Base-by-base conservation (phyloP, 2,797 vertebrate genomes). In the Sebastes trivittatus region DNA sequence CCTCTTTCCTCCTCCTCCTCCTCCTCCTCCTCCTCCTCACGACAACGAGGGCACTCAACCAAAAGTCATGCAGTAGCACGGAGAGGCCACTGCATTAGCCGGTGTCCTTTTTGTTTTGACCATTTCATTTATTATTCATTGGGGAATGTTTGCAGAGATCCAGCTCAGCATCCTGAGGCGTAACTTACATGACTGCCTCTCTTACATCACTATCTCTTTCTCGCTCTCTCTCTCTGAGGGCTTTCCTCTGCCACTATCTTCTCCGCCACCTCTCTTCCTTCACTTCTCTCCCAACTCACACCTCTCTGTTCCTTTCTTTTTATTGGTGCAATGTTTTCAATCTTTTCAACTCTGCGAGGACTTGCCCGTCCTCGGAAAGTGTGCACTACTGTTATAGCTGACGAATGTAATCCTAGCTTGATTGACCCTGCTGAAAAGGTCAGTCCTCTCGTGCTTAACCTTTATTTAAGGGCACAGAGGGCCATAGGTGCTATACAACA, bases 101-200 rank as follows among this genome's bases (percentile, higher is more conserved):
- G 1, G 7, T 55, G 71, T 81, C 84, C 77, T 80, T 72, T 81
- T 84, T 84, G 77, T 84, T 90, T 86, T 91, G 83, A 91, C 88
- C 81, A 83, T 74, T 84, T 63, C 83, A 91, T 94, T 92, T 77
- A 94, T 93, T 93, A 93, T 92, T 95, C 81, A 93, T 76, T 10
- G 16, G 29, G 52, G 75, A 88, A 91, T 79, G 83, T 90, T 92
- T 87, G 77, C 81, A 88, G 87, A 91, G 75, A 88, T 81, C 80
- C 86, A 89, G 78, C 83, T 89, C 72, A 87, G 90, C 87, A 88
- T 89, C 85, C 85, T 70, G 63, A 73, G 82, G 83, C 76, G 14
- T 77, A 70, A 86, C 82, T 84, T 89, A 81, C 65, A 88, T 70
- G 70, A 84, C 82, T 85, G 78, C 72, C 70, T 81, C 63, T 64